Evolutionary conservation across 2,797 vertebrate genomes (phyloP).

Genomic region (Phalanger gymnotis): DNA sequence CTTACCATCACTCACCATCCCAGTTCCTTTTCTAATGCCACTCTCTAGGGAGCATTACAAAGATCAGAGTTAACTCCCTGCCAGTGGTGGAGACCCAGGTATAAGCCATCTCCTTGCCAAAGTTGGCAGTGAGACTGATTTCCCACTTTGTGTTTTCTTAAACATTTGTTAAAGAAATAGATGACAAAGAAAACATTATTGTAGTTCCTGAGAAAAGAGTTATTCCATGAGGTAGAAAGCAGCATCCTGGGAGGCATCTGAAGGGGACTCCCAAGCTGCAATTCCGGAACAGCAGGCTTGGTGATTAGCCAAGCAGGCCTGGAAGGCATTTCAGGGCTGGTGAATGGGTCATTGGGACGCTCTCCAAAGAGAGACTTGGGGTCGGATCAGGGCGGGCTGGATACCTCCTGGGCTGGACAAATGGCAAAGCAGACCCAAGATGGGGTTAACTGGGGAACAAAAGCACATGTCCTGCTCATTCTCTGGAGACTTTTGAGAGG

Average conservation of each 20-base stretch:
- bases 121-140: not conserved
- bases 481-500: conserved; percentile 47
- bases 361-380: not conserved
- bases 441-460: conserved; percentile 53
- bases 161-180: conserved; percentile 25
- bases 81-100: not conserved
- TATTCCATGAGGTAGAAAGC: conserved; percentile 75
- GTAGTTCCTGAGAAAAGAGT: conserved; percentile 43
- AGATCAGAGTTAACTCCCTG: not conserved
- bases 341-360: not conserved
- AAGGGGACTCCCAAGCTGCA: not conserved
- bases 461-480: conserved; percentile 35
- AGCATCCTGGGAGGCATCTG: conserved; percentile 32
- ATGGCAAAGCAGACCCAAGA: conserved; percentile 58
- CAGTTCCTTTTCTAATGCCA: not conserved
- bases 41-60: not conserved
- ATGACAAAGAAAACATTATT: not conserved
- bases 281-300: not conserved
- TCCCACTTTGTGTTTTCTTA: conserved; percentile 3
- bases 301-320: conserved; percentile 11
- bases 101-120: not conserved
- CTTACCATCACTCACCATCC: not conserved
- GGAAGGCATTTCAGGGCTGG: conserved; percentile 5
- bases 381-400: not conserved
- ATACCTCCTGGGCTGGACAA: conserved; percentile 14